phyloP scores from a whole-genome alignment of 2,797 vertebrate genomes.

The Sebastes iracundus region DNA sequence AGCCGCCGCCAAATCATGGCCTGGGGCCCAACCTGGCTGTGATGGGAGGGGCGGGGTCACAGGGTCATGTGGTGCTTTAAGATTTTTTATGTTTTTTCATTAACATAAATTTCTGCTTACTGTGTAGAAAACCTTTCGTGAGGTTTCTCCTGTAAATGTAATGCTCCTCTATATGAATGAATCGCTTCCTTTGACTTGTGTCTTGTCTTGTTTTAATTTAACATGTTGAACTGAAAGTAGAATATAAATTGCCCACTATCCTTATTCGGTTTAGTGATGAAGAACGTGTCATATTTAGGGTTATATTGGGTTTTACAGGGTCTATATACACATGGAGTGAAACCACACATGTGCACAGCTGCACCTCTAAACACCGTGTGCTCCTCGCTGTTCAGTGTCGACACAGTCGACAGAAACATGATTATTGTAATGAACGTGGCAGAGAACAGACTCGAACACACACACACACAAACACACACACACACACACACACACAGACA shows the following conservation, averaged over 20 bases:
- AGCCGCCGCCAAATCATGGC: conserved; percentile 6
- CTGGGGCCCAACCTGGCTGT: background rate
- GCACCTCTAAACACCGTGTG: background rate
- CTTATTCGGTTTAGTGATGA: background rate
- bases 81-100: background rate
- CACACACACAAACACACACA: background rate
- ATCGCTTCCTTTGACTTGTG: no score
- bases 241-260: background rate
- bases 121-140: background rate
- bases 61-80: background rate
- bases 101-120: background rate
- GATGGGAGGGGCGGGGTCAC: background rate
- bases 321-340: no score
- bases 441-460: background rate
- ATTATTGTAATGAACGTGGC: background rate
- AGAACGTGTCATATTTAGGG: background rate
- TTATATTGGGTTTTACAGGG: background rate
- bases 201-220: no score
- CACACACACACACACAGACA: background rate
- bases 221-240: background rate
- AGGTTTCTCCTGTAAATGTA: background rate
- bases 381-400: background rate
- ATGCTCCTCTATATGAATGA: background rate
- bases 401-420: background rate
- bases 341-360: background rate